Conservation (phyloP, 1,140 invertebrate genomes). For the Drosophila varians region DNA sequence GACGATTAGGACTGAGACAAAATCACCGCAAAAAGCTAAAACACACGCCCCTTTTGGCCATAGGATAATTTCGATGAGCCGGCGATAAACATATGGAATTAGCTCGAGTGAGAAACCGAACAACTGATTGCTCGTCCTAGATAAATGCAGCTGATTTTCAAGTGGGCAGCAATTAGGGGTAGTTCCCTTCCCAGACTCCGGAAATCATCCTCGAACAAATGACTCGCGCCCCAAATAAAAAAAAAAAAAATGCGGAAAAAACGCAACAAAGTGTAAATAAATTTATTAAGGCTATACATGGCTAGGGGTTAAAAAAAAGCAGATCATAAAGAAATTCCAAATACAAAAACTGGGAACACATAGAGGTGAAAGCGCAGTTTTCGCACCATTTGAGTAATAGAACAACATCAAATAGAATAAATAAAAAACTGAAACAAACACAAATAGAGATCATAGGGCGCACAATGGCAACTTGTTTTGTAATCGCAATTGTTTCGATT, state of each 20-base stretch:
- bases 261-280: conserved; percentile 80
- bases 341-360: conserved; percentile 32
- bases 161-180: conserved; percentile 78
- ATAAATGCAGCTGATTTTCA: conserved; percentile 72
- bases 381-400: conserved; percentile 68
- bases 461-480: conserved; percentile 63
- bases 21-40: conserved; percentile 61
- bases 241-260: conserved; percentile 42
- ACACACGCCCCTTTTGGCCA: conserved; percentile 55
- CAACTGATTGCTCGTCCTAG: conserved; percentile 68
- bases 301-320: conserved; percentile 23
- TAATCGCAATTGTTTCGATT: conserved; percentile 66
- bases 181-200: conserved; percentile 34
- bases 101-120: conserved; percentile 46
- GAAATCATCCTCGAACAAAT: conserved; percentile 62
- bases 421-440: conserved; percentile 35
- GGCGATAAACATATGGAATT: conserved; percentile 50
- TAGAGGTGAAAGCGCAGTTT: conserved; percentile 61
- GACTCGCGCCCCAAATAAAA: conserved; percentile 72
- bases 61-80: conserved; percentile 64
- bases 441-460: conserved; percentile 54
- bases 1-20: not conserved
- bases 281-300: conserved; percentile 63
- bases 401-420: conserved; percentile 37
- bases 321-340: conserved; percentile 23